Base-by-base conservation (phyloP, 2,888 invertebrate genomes). In the Erebia palarica region DNA sequence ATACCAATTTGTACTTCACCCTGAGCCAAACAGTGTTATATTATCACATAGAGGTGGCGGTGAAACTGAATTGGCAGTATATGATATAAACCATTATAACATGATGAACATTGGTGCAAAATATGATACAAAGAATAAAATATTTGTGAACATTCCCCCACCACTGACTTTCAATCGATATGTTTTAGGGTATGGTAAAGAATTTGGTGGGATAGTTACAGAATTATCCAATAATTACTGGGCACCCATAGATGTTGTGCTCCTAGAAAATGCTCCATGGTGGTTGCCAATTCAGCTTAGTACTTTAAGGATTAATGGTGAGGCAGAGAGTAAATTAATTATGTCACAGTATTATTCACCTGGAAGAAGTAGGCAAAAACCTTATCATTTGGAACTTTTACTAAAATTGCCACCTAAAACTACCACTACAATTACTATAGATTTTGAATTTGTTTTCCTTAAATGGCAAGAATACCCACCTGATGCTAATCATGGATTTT, bases 401-500 rank as follows among this genome's bases (percentile, higher is more conserved):
- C 90, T 99, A 59, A 94, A 94, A 75, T 87, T 99, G 71, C 98
- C 98, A 10, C 94, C 98, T 0, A 95, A 95, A 76, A 96, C 98
- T 0, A 95, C 96, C 8, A 97, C 97, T 0, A 95, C 96, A 75
- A 94, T 99, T 66, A 96, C 96, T 10, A 95, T 98, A 76, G 96
- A 98, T 82, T 98, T 99, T 91, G 98, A 99, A 87, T 97, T 97
- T 89, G 96, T 98, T n/a, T 98, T 99, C 84, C 94, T 99, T 7
- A 99, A 99, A 90, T 99, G 99, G 98, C 97, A 98, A 81, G 99
- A 99, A 87, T 99, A 99, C 91, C 99, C 99, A 14, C 99, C 99
- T 0, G 99, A 99, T 95, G 99, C 99, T 0, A 99, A 99, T 93
- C 99, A 99, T 90, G 99, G 99, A 0, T 99, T 99, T 89, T 98